Conservation (phyloP, 2,113 vertebrate species). For the Neopipo cinnamomea region DNA sequence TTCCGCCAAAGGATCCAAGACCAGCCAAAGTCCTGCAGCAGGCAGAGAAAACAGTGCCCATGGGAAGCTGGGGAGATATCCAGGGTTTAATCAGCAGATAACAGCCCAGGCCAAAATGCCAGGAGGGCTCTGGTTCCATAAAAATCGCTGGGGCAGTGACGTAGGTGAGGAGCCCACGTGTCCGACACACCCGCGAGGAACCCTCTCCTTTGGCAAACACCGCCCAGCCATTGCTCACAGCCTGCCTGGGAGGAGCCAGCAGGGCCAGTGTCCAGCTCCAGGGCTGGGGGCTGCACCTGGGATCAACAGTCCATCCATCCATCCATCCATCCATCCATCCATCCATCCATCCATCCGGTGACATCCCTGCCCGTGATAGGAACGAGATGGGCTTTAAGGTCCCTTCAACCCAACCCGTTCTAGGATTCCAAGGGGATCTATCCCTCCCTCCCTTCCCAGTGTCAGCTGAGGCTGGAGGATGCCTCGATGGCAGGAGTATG, state of each 20-base stretch:
- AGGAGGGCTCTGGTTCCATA: background rate
- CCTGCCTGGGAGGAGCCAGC: background rate
- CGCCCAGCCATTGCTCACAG: fast-evolving
- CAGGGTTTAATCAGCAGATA: conserved; percentile 25
- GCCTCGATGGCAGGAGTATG: background rate
- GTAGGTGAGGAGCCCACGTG: background rate
- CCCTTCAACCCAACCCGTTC: background rate
- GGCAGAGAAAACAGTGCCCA: conserved; percentile 23
- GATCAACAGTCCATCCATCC: background rate
- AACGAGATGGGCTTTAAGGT: no score
- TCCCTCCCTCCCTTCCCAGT: background rate
- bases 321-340: background rate
- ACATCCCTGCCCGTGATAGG: background rate
- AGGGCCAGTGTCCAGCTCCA: fast-evolving
- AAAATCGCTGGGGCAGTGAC: background rate
- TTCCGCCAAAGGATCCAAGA: background rate
- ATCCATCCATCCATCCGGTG: background rate
- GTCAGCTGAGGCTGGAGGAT: background rate
- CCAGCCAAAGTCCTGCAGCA: background rate
- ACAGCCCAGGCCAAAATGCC: background rate
- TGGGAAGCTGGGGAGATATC: background rate
- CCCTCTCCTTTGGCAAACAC: background rate
- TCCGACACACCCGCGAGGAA: background rate
- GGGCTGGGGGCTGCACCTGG: background rate
- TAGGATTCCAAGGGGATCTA: fast-evolving